These are phyloP conservation scores for Nematopogon swammerdamellus DNA, from an alignment of 2,888 invertebrate species.

Conservation along the genomic window DNA sequence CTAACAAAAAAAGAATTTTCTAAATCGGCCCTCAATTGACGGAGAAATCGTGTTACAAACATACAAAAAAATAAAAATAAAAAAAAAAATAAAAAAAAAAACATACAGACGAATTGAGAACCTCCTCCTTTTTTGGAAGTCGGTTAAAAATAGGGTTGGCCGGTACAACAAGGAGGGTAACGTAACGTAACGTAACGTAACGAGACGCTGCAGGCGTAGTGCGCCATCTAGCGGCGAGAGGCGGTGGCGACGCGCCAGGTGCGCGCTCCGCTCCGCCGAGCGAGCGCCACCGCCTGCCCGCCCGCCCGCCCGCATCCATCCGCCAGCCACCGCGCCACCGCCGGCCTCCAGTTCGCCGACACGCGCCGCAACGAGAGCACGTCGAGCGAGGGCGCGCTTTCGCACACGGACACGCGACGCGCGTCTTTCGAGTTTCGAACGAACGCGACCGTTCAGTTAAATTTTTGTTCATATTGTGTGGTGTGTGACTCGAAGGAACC, in stretches of 20 bases:
- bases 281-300: slow-evolving; percentile 37
- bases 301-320: too few relatives aligned
- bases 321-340: slow-evolving; percentile 18
- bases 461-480: slow-evolving; percentile 17
- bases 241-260: slow-evolving; percentile 33
- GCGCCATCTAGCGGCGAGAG: background rate
- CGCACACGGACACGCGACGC: slow-evolving; percentile 44
- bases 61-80: too few relatives aligned
- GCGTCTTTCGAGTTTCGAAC: slow-evolving; percentile 52
- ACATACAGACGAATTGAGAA: too few relatives aligned
- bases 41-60: too few relatives aligned
- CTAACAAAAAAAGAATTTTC: too few relatives aligned
- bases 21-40: too few relatives aligned
- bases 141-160: too few relatives aligned
- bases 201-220: background rate
- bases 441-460: slow-evolving; percentile 33
- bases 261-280: slow-evolving; percentile 45
- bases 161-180: too few relatives aligned
- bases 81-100: too few relatives aligned
- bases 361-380: slow-evolving; percentile 43
- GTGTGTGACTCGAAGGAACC: slow-evolving; percentile 39
- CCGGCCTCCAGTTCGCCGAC: slow-evolving; percentile 52
- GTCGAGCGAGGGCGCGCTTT: slow-evolving; percentile 31
- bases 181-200: background rate
- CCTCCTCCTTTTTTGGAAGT: too few relatives aligned